Evolutionary conservation across 2,797 vertebrate species (phyloP), one percentile per base, ranked within the genome.

Genomic region (Helostoma temminkii): DNA sequence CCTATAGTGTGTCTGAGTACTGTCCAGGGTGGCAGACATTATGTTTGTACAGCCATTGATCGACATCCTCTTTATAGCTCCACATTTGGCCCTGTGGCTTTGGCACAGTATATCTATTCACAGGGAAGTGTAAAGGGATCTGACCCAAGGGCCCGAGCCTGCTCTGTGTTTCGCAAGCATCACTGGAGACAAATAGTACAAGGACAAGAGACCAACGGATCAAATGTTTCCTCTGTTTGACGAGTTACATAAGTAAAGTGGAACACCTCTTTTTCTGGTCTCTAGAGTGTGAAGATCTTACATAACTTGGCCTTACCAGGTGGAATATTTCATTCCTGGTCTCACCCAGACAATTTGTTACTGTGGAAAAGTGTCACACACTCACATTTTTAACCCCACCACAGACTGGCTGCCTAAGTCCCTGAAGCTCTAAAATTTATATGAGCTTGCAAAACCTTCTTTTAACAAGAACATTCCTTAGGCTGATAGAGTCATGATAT

Each of bases 181-280:
- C 73, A 76, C 75, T 81, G 72, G 67, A 37, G 84, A 74, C 78
- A 88, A 72, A 28, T 55, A 74, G 66, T 6, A 28, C 36, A 70
- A 22, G 16, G 60, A 66, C 64, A 52, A 73, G 28, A 41, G 73
- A n/a, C 64, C 15, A 3, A 45, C 43, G 78, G 69, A 75, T 49
- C 73, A 46, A 81, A 39, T 76, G 74, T 56, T 61, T 74, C 46
- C 62, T 69, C 54, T 60, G 58, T 81, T 75, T 57, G 26, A 64
- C 37, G 54, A 72, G 87, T 92, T 90, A 91, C 81, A 88, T 87
- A 92, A 93, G 88, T 74, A 62, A 89, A 89, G 68, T 78, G 53
- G 89, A 90, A 68, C 84, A 81, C 82, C 83, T 89, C 66, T 78
- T 85, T 90, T 78, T 83, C 55, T 71, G 71, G 55, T 85, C 83